A percentile compares a stretch with the other conserved stretches of the same genome.
Conservation (phyloP, 2,113 vertebrate species). For the Scophthalmus maximus region DNA sequence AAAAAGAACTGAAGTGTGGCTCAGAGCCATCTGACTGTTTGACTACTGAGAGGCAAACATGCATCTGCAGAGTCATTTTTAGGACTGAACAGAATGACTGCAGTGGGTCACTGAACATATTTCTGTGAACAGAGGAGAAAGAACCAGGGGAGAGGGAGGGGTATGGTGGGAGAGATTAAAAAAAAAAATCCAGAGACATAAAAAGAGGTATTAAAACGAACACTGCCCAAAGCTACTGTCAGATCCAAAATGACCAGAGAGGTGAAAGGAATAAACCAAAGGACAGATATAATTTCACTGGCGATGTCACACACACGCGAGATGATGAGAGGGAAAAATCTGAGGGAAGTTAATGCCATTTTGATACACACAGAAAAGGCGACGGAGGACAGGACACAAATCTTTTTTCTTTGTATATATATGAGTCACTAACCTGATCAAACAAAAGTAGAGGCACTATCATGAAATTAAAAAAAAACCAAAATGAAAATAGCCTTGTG, state of each 20-base stretch:
- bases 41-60: constrained; percentile 35
- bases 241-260: constrained; percentile 62
- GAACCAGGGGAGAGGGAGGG: constrained; percentile 12
- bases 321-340: constrained; percentile 45
- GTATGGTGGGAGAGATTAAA: background rate
- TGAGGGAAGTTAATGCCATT: constrained; percentile 26
- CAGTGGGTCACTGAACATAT: constrained; percentile 51
- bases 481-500: background rate
- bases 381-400: constrained; percentile 44
- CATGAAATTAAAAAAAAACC: too few relatives aligned
- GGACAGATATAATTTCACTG: constrained; percentile 50
- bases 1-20: constrained; percentile 10
- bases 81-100: constrained; percentile 33
- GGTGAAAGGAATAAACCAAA: constrained; percentile 57
- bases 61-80: constrained; percentile 47
- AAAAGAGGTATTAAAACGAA: constrained; percentile 64
- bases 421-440: constrained; percentile 55
- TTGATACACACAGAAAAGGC: constrained; percentile 17
- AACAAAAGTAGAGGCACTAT: constrained; percentile 17
- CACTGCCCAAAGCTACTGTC: constrained; percentile 65
- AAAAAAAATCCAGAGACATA: constrained; percentile 41
- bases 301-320: constrained; percentile 41
- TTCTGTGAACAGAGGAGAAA: constrained; percentile 40
- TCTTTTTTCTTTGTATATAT: constrained; percentile 2
- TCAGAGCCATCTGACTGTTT: constrained; percentile 32